phyloP scores from a whole-genome alignment of 2,797 vertebrate species.

The Enteromius paludinosus region DNA sequence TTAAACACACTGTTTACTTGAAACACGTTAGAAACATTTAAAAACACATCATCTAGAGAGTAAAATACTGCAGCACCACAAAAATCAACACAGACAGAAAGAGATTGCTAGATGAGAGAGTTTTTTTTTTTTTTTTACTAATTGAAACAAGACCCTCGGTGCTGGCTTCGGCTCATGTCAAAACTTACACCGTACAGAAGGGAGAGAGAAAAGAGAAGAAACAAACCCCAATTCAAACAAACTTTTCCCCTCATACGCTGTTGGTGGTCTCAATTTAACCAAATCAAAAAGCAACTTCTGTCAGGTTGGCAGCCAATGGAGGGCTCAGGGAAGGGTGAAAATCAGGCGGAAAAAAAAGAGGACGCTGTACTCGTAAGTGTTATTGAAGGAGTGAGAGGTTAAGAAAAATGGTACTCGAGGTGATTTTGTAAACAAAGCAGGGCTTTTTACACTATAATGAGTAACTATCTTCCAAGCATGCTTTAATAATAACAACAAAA shows the following conservation, averaged over 20 bases:
- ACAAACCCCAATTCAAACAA: constrained; percentile 72
- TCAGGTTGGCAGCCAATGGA: constrained; percentile 65
- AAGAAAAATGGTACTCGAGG: constrained; percentile 54
- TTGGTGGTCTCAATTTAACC: constrained; percentile 76
- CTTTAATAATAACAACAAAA: constrained; percentile 6
- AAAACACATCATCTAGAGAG: background rate
- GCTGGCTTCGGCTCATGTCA: constrained; percentile 34
- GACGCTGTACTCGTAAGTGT: constrained; percentile 63
- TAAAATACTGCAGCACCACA: background rate
- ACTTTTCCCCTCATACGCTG: constrained; percentile 71
- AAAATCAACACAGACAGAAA: constrained; percentile 7
- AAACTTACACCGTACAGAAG: constrained; percentile 15
- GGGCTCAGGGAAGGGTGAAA: constrained; percentile 52
- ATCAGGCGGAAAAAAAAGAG: constrained; percentile 48
- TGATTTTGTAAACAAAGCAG: constrained; percentile 64
- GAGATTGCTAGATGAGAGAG: background rate
- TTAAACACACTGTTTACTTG: background rate
- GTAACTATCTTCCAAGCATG: background rate
- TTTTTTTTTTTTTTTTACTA: background rate
- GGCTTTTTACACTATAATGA: constrained; percentile 22
- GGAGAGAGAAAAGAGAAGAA: constrained; percentile 63
- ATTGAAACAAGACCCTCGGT: constrained; percentile 27
- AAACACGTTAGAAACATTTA: background rate
- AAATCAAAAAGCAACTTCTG: constrained; percentile 74
- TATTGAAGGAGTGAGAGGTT: constrained; percentile 50